These are phyloP conservation scores for Callionymus lyra DNA, from an alignment of 2,113 vertebrate species.

Conservation along the genomic window DNA sequence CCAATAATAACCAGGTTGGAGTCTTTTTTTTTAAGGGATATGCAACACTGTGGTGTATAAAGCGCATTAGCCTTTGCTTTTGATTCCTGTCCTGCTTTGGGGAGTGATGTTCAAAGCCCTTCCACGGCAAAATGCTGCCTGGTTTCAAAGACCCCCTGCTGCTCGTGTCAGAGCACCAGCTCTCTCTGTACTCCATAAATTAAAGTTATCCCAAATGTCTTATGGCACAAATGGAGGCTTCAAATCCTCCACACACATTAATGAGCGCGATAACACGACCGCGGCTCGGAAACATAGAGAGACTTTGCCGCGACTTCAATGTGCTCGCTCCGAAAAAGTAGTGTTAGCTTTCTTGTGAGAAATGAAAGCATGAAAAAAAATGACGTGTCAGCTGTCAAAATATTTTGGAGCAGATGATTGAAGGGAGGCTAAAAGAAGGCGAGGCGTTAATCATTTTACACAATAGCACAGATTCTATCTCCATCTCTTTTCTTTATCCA, in stretches of 20 bases:
- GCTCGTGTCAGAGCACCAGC: conserved; percentile 88
- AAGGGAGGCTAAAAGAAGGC: too few relatives aligned
- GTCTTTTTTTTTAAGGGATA: conserved; percentile 50
- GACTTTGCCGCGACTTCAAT: conserved; percentile 8
- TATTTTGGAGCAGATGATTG: too few relatives aligned
- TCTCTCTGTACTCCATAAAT: conserved; percentile 94
- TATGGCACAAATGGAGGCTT: conserved; percentile 74
- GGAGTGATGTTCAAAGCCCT: conserved; percentile 89
- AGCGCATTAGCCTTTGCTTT: conserved; percentile 91
- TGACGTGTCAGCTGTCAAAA: not conserved
- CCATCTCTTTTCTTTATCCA: too few relatives aligned
- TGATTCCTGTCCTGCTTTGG: conserved; percentile 88
- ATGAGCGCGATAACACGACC: conserved; percentile 67
- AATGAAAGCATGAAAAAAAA: conserved; percentile 1
- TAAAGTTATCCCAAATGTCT: conserved; percentile 86
- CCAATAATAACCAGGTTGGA: conserved; percentile 83
- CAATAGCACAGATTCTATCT: too few relatives aligned
- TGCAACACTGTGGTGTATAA: conserved; percentile 79
- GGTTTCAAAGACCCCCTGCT: conserved; percentile 88
- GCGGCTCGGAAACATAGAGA: conserved; percentile 67
- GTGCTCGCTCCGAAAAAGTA: conserved; percentile 4
- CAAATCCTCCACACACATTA: conserved; percentile 71
- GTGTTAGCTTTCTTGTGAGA: conserved; percentile 1
- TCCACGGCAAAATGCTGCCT: conserved; percentile 77
- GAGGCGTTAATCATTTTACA: too few relatives aligned